phyloP scores from a whole-genome alignment of 35 echinoderm and acorn worm species.

The Antedon bifida region DNA sequence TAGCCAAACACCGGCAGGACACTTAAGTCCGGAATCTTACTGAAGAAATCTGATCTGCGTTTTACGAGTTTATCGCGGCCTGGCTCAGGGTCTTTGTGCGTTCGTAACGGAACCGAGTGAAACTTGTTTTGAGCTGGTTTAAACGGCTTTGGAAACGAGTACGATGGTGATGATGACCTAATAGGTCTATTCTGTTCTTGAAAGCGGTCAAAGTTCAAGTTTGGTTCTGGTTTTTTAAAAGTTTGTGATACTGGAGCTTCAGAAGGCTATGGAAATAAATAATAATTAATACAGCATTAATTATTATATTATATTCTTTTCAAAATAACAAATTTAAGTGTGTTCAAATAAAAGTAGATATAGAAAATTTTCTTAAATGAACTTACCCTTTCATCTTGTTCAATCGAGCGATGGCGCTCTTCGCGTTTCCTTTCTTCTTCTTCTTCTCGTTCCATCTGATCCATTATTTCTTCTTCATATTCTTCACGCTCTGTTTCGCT shows the following conservation, averaged over 20 bases:
- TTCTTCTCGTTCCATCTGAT: not conserved
- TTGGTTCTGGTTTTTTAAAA: not conserved
- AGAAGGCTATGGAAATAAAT: not conserved
- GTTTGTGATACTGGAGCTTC: not conserved
- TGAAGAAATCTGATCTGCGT: conserved; percentile 4
- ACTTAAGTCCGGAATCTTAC: conserved; percentile 11
- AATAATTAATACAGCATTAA: not conserved
- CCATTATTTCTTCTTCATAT: not conserved
- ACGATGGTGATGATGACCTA: not conserved
- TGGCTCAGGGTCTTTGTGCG: not conserved
- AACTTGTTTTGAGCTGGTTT: not conserved
- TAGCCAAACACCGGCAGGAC: conserved; percentile 9
- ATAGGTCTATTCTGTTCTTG: not conserved
- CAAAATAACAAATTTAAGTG: too few relatives aligned
- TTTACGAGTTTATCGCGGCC: not conserved
- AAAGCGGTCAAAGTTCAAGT: not conserved
- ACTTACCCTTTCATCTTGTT: not conserved
- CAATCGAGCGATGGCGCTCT: not conserved
- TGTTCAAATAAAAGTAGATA: too few relatives aligned
- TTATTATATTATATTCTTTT: too few relatives aligned
- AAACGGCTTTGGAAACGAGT: not conserved
- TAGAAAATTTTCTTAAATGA: too few relatives aligned
- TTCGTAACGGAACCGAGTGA: not conserved
- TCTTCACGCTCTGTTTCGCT: not conserved
- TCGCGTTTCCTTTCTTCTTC: not conserved